Evolutionary conservation across 2,888 invertebrate species (phyloP), one percentile per base, ranked within the genome.

Genomic region (Phlogophora meticulosa): DNA sequence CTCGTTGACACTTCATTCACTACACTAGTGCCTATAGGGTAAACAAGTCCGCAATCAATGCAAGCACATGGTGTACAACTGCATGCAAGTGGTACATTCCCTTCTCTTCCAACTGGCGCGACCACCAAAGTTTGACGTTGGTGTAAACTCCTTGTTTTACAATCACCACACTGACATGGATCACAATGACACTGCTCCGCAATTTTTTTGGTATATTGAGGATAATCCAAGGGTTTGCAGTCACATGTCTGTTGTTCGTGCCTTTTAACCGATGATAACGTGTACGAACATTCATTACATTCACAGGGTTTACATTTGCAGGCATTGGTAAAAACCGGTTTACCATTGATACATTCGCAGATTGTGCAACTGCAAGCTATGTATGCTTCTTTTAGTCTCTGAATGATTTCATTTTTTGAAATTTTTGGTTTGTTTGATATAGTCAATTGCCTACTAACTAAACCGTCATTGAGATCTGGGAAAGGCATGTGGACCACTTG

Each of bases 291-390:
- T 34, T 87, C 86, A 7, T 73, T 62, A 61, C 88, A 90, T 17
- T 90, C 82, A 59, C 90, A 90, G 42, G 88, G 88, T 38, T 87
- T 86, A 66, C 91, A 89, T 15, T 83, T 78, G 59, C 91, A 90
- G 5, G 65, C 5, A 4, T 85, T 67, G 28, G 67, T 56, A 58
- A 75, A 83, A 20, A 60, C 68, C 4, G 80, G 46, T 75, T 78
- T 87, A 9, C 78, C 81, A 24, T 66, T 72, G 20, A 92, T 78
- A 52, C 94, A 94, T 77, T 93, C 91, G 59, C 94, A 94, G 34
- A 93, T 87, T 87, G 90, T 93, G 68, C 94, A 94, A 81, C 88
- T 92, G 55, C 94, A 94, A 0, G 90, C 91, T 52, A 90, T 86
- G 55, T 92, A 94, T 17, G 88, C 87, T 72, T 93, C 91, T 82